Evolutionary conservation across 1,140 invertebrate genomes (phyloP), one percentile per base, ranked within the genome.

Genomic region (Tribolium madens): DNA sequence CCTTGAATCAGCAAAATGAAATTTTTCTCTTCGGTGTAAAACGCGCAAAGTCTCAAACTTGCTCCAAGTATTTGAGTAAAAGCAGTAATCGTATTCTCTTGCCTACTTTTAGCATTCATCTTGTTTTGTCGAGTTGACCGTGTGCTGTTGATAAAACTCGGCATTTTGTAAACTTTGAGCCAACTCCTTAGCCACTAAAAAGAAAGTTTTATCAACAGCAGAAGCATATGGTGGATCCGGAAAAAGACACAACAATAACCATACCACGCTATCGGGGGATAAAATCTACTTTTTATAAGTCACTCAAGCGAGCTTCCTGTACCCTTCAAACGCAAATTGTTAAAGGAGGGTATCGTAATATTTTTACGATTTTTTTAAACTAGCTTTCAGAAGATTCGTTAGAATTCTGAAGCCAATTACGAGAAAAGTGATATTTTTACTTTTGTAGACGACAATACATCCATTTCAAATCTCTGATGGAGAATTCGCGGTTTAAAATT

Each of bases 141-240:
- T 64, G 26, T 64, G 57, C 57, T 64, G 57, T 64, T 33, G 57
- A 64, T 64, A 64, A 64, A 64, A 64, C 57, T 64, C 31, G 6
- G 52, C 18, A 12, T 57, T 57, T 57, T 57, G 52, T 57, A 57
- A 57, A 57, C 52, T 57, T 21, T 21, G 15, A 57, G 57, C 26
- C 57, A 64, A 64, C 2, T 64, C 57, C 18, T 57, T 57, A 57
- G 52, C 10, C 52, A 57, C 52, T 57, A 26, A 57, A 57, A 57
- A 57, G 52, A 57, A 57, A 57, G 52, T 57, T 57, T 57, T 57
- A 57, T 57, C 52, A 57, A 57, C 52, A 57, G 14, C n/a, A 42
- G 36, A 42, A 57, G 52, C 52, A 57, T 57, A 57, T 57, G 52
- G 52, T 26, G 15, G 52, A 10, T 6, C 52, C 52, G 18, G 52